Base-by-base conservation (phyloP, 2,797 vertebrate genomes). In the Notoglanidium macrostoma region DNA sequence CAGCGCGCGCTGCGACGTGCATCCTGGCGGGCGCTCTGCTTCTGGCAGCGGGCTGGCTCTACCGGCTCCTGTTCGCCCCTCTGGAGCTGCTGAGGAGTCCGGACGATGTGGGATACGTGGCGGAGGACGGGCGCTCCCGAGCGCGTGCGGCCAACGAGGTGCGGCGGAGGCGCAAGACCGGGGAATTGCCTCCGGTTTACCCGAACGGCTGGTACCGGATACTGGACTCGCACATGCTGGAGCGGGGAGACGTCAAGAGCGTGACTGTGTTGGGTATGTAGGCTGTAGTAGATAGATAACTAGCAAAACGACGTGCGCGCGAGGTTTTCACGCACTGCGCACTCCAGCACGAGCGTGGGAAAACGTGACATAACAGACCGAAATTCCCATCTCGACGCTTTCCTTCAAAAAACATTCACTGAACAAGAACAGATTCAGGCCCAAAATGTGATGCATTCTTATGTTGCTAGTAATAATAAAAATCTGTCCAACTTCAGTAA, bases 181-280 rank as follows among this genome's bases (percentile, higher is more conserved):
- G 96, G 0, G 95, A 95, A 0, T 90, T 96, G 76, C 97, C 96
- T 0, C 97, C 97, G 0, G 92, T 96, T 3, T 98, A 95, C 81
- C 97, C 97, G 3, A 96, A 96, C 89, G 97, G 97, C 87, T 97
- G 97, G 96, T 97, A 95, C 92, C 94, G 95, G 0, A 92, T 96
- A 17, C 88, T 97, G 91, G 95, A 96, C 92, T 96, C 97, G 0
- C 92, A 90, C 90, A 91, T 92, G 93, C 94, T 97, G 92, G 84
- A 90, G 40, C 92, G 86, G 2, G 95, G 95, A 3, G 90, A 95
- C 19, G 95, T 95, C 68, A 95, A 92, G 88, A 93, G 89, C 77
- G 90, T 95, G 70, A 92, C 93, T 2, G 88, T 96, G 10, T 91
- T 97, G 84, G 97, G 97, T 97, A 94, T 86, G 95, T 89, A 49